phyloP scores from a whole-genome alignment of 2,888 invertebrate species.

The Pyrgus malvae region DNA sequence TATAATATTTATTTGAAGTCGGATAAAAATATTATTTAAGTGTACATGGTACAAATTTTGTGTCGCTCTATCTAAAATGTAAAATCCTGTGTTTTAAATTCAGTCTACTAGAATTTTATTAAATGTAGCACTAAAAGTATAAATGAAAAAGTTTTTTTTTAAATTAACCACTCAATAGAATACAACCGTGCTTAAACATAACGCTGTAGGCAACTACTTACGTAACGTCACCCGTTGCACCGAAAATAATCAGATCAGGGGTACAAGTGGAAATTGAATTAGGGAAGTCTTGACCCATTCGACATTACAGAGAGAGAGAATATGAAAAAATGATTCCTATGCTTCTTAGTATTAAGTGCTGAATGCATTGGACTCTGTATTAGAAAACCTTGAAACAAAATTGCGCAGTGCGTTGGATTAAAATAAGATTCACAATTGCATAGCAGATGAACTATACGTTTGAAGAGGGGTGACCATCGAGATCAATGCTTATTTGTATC shows the following conservation, averaged over 20 bases:
- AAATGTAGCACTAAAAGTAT: too few species aligned
- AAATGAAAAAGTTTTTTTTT: too few species aligned
- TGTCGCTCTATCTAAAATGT: too few species aligned
- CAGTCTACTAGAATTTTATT: too few species aligned
- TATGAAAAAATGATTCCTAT: slow-evolving; percentile 5
- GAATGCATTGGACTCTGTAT: neutral
- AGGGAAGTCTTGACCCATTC: slow-evolving; percentile 70
- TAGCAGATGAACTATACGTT: slow-evolving; percentile 4
- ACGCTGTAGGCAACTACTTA: slow-evolving; percentile 42
- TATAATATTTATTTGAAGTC: too few species aligned
- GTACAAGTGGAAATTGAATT: slow-evolving; percentile 74
- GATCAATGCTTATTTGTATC: slow-evolving; percentile 77
- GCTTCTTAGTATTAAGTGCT: neutral
- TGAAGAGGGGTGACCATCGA: slow-evolving; percentile 54
- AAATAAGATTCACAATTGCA: slow-evolving; percentile 32
- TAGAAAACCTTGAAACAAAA: slow-evolving; percentile 19
- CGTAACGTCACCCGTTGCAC: slow-evolving; percentile 59
- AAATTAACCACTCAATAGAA: too few species aligned
- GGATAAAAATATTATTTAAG: too few species aligned
- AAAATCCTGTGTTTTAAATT: too few species aligned
- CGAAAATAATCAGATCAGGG: slow-evolving; percentile 70
- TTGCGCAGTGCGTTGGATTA: slow-evolving; percentile 1
- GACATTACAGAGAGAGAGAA: neutral
- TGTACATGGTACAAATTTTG: too few species aligned
- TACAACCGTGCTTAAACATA: slow-evolving; percentile 38